A percentile compares a stretch with the other conserved stretches of the same genome.
These are phyloP conservation scores for Camptogramma bilineatum DNA, from an alignment of 2,888 invertebrate genomes.

Conservation along the genomic window DNA sequence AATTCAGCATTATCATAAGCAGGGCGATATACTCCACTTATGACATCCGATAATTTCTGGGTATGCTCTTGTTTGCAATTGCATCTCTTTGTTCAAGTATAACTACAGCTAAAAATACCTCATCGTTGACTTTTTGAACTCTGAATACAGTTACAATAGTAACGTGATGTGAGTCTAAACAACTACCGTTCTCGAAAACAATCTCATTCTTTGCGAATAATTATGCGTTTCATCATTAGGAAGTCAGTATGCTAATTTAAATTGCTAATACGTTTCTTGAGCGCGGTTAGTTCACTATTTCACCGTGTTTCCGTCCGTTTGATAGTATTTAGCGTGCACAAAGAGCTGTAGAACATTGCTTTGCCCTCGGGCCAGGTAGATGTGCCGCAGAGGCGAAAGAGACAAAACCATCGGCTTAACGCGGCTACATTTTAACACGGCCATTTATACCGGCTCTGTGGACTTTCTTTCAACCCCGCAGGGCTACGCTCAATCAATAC, in stretches of 20 bases:
- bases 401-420: constrained; percentile 67
- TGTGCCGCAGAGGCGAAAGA: constrained; percentile 55
- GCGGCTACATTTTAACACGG: constrained; percentile 67
- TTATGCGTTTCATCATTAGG: constrained; percentile 32
- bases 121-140: constrained; percentile 17
- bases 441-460: constrained; percentile 58
- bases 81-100: constrained; percentile 25
- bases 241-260: constrained; percentile 37
- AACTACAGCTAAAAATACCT: constrained; percentile 17
- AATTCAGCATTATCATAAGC: constrained; percentile 33
- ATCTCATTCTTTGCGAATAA: constrained; percentile 27
- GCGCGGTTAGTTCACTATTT: constrained; percentile 28
- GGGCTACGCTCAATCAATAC: constrained; percentile 71
- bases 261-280: constrained; percentile 41
- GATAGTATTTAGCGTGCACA: constrained; percentile 42
- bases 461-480: constrained; percentile 62
- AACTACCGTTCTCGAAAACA: constrained; percentile 27
- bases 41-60: constrained; percentile 31
- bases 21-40: constrained; percentile 19
- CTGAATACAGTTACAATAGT: constrained; percentile 8
- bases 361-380: constrained; percentile 53
- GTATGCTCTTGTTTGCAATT: constrained; percentile 23
- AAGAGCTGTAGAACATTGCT: constrained; percentile 36
- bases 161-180: constrained; percentile 13
- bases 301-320: constrained; percentile 42